phyloP scores from a whole-genome alignment of 2,888 invertebrate genomes.

The Cheiracanthium punctorium region DNA sequence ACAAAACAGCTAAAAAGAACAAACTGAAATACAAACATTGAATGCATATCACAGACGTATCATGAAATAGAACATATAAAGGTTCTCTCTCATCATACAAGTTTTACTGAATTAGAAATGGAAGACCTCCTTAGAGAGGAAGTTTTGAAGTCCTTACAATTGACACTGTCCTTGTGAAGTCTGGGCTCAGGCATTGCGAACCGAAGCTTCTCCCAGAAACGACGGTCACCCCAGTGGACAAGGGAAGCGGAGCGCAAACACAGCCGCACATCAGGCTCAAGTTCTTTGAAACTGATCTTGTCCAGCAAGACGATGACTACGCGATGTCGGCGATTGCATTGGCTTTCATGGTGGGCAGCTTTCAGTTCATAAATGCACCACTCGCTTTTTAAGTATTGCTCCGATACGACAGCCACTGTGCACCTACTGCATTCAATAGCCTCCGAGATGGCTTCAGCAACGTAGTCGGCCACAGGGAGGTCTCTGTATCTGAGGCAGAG shows the following conservation, averaged over 20 bases:
- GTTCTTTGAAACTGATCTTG: constrained; percentile 87
- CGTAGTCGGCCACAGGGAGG: constrained; percentile 84
- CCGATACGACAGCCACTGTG: constrained; percentile 90
- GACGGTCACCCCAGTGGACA: constrained; percentile 89
- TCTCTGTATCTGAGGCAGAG: constrained; percentile 90
- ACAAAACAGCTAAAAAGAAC: constrained; percentile 12
- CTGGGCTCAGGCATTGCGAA: constrained; percentile 85
- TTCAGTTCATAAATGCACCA: constrained; percentile 94
- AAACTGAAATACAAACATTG: constrained; percentile 12
- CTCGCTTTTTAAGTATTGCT: constrained; percentile 92
- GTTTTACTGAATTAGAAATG: constrained; percentile 67
- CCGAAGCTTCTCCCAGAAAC: constrained; percentile 94
- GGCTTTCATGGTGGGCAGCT: constrained; percentile 86
- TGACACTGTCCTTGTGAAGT: constrained; percentile 61
- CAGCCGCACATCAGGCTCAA: constrained; percentile 89
- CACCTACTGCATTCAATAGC: constrained; percentile 90
- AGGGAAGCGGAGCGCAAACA: constrained; percentile 90
- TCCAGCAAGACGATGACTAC: constrained; percentile 87
- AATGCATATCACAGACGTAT: constrained; percentile 65
- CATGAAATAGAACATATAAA: constrained; percentile 43
- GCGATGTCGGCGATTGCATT: constrained; percentile 72
- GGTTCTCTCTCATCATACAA: constrained; percentile 63
- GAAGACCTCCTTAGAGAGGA: constrained; percentile 67
- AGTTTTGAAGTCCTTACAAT: constrained; percentile 63
- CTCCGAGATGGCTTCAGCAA: constrained; percentile 90